Conservation (phyloP, 1,140 invertebrate genomes). For the Drosophila burlai region DNA sequence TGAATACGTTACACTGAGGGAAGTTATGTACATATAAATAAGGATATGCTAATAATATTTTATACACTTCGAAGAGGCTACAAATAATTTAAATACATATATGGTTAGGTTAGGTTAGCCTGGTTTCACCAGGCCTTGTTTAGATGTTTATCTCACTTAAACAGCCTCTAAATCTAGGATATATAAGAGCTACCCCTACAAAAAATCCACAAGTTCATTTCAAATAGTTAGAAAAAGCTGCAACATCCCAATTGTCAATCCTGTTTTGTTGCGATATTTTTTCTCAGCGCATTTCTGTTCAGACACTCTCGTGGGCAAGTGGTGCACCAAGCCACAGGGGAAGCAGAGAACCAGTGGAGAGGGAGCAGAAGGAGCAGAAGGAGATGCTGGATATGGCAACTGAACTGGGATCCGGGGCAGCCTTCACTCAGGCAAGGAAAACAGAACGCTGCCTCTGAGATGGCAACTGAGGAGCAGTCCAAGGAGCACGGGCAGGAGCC, state of each 20-base stretch:
- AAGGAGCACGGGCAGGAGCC: slow-evolving; percentile 4
- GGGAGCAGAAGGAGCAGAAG: background rate
- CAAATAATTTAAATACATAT: too few species aligned
- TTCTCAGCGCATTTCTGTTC: background rate
- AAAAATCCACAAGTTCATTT: background rate
- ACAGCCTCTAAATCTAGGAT: background rate
- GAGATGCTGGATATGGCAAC: background rate
- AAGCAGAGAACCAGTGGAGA: background rate
- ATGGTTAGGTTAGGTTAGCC: too few species aligned
- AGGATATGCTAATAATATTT: background rate
- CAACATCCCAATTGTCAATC: too few species aligned
- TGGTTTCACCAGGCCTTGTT: too few species aligned
- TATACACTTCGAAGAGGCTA: background rate
- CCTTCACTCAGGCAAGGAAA: slow-evolving; percentile 56
- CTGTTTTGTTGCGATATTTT: background rate
- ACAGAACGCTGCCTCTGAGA: slow-evolving; percentile 54
- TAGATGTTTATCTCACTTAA: background rate
- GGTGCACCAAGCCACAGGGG: slow-evolving; percentile 51
- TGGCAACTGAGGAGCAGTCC: slow-evolving; percentile 55
- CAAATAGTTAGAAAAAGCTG: background rate
- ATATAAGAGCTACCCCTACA: background rate
- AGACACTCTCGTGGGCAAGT: slow-evolving; percentile 47
- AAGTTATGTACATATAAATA: background rate
- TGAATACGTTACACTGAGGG: background rate
- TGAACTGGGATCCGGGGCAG: slow-evolving; percentile 26